Evolutionary conservation across 2,113 vertebrate species (phyloP), one percentile per base, ranked within the genome.

Genomic region (Macrotus californicus): DNA sequence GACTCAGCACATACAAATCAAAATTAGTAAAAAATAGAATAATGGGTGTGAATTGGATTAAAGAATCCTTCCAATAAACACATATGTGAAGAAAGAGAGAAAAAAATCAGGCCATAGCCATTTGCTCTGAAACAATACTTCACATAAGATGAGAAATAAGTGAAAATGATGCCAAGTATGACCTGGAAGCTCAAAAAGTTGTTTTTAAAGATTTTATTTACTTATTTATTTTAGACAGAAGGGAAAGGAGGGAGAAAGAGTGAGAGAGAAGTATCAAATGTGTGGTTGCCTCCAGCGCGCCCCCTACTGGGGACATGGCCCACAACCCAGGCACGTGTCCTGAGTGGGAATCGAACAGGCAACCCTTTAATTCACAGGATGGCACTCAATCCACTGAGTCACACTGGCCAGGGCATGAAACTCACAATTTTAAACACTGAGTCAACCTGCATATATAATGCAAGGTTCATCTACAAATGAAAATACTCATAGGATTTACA

Each of bases 21-120:
- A 92, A 96, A 91, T 87, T 73, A 90, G 87, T 79, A 87, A 95
- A 90, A 90, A 21, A 26, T 34, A 94, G 26, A 95, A 79, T 48
- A 59, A 86, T 39, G 61, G 6, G 6, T 14, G 5, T 83, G 12
- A 86, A 43, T 0, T 64, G 66, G 13, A 36, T 46, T 39, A 56
- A 75, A 84, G 41, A 87, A 76, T 36, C 6, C 29, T 91, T 84
- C 22, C 36, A 81, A 2, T 16, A 82, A 77, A 29, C 18, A 86
- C 22, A 94, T 0, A 82, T 26, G 15, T 12, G 24, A 84, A 77
- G 12, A 31, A 12, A 88, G 12, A 70, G 24, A 46, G 31, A 64
- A 39, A 67, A 48, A 43, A 69, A 50, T 19, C 22, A 77, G 19
- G 16, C 8, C 54, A 89, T 2, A 82, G 29, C 73, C 4, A 93